Evolutionary conservation across 2,888 invertebrate genomes (phyloP).

Genomic region (Cepaea hortensis): DNA sequence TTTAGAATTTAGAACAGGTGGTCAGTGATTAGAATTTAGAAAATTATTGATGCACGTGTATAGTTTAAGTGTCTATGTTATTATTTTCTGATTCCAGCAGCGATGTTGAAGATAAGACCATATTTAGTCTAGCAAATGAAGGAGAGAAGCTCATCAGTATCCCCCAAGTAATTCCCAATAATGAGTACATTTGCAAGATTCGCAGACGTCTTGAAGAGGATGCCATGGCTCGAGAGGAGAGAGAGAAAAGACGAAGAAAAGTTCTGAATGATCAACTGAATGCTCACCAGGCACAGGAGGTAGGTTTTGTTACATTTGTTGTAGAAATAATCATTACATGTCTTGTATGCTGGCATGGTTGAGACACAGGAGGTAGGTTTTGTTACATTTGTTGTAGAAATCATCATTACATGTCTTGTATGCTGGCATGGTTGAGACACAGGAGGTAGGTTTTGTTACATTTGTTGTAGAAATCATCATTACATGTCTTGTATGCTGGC

Average conservation of each 20-base stretch:
- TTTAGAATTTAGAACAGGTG: too few species aligned
- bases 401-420: too few species aligned
- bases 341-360: too few species aligned
- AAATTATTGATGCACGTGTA: too few species aligned
- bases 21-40: too few species aligned
- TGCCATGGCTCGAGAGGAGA: slow-evolving; percentile 72
- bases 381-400: too few species aligned
- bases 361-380: slow-evolving; percentile 70
- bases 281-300: slow-evolving; percentile 74
- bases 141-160: slow-evolving; percentile 63
- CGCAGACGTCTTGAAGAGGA: slow-evolving; percentile 75
- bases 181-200: slow-evolving; percentile 75
- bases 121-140: slow-evolving; percentile 63
- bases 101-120: slow-evolving; percentile 64
- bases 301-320: slow-evolving; percentile 46
- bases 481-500: too few species aligned
- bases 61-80: background rate
- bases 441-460: slow-evolving; percentile 65
- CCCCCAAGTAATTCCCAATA: slow-evolving; percentile 70
- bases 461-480: too few species aligned
- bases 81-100: slow-evolving; percentile 55
- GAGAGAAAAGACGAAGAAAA: slow-evolving; percentile 75
- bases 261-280: slow-evolving; percentile 75
- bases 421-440: slow-evolving; percentile 53
- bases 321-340: too few species aligned